Evolutionary conservation across 2,113 vertebrate genomes (phyloP).

Genomic region (Cercopithecus mona): DNA sequence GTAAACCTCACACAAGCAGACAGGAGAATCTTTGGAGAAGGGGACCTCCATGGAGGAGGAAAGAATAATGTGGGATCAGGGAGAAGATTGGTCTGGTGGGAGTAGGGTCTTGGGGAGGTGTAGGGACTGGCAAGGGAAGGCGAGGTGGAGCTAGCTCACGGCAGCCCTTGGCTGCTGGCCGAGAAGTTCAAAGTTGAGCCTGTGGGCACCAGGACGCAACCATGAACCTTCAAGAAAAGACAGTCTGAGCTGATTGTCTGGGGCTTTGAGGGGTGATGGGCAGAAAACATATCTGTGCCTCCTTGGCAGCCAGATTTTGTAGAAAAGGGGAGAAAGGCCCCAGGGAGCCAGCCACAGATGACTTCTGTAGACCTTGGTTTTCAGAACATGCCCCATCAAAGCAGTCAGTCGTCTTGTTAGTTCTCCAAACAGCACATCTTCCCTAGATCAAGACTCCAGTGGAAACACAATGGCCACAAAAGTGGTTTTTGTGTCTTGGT

Average conservation of each 20-base stretch:
- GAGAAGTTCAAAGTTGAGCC: not conserved
- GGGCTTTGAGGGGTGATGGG: not conserved
- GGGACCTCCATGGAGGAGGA: not conserved
- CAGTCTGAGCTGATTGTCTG: not conserved
- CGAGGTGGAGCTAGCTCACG: not conserved
- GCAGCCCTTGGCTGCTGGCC: not conserved
- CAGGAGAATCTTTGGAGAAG: not conserved
- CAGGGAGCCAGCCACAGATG: not conserved
- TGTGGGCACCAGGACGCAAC: not conserved
- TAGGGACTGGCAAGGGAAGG: not conserved
- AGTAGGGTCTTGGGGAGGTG: not conserved
- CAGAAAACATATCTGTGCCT: not conserved
- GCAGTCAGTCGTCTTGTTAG: slow-evolving; percentile 46
- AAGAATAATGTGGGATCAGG: not conserved
- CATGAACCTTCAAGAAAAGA: not conserved
- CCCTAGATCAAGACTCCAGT: slow-evolving; percentile 57
- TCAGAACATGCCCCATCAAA: slow-evolving; percentile 20
- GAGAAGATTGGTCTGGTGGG: not conserved
- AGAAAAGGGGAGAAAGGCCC: not conserved
- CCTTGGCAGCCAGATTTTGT: not conserved
- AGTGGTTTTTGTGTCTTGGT: slow-evolving; percentile 73
- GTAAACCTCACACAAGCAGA: not conserved
- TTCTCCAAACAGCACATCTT: slow-evolving; percentile 53
- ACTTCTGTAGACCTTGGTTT: slow-evolving; percentile 15
- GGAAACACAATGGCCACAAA: slow-evolving; percentile 74